Evolutionary conservation across 2,113 vertebrate species (phyloP).

Genomic region (Petroica traversi): DNA sequence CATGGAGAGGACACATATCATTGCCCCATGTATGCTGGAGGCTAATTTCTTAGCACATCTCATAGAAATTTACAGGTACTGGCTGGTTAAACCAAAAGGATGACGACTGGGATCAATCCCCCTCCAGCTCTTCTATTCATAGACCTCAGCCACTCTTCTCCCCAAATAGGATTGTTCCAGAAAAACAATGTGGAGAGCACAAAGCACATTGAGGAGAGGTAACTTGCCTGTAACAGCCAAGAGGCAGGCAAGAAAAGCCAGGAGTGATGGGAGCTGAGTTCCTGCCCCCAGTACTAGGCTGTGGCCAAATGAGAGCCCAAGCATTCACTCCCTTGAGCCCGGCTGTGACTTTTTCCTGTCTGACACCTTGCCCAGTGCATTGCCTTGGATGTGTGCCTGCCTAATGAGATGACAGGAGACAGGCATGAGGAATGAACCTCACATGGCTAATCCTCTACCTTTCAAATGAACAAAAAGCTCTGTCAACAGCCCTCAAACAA

Average conservation of each 20-base stretch:
- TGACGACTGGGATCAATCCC: neutral
- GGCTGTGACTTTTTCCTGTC: neutral
- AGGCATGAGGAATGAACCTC: slow-evolving; percentile 30
- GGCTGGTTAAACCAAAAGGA: neutral
- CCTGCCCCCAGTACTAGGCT: neutral
- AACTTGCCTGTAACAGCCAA: neutral
- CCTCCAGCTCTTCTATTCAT: neutral
- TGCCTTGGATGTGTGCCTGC: neutral
- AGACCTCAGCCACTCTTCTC: neutral
- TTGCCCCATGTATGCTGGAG: neutral
- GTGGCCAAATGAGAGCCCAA: neutral
- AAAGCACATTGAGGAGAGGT: neutral
- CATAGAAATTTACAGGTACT: neutral
- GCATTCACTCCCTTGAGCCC: neutral
- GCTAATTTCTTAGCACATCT: neutral
- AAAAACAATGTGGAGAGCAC: neutral
- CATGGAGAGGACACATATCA: neutral
- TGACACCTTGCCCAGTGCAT: neutral
- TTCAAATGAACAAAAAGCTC: slow-evolving; percentile 60
- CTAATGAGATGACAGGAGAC: slow-evolving; percentile 17
- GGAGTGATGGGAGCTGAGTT: neutral
- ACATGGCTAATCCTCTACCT: slow-evolving; percentile 49
- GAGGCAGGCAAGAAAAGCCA: neutral
- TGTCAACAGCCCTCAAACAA: slow-evolving; percentile 51
- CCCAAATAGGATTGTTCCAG: neutral